Conservation (phyloP, 2,888 invertebrate genomes). For the Lepidocyrtoides sp. region DNA sequence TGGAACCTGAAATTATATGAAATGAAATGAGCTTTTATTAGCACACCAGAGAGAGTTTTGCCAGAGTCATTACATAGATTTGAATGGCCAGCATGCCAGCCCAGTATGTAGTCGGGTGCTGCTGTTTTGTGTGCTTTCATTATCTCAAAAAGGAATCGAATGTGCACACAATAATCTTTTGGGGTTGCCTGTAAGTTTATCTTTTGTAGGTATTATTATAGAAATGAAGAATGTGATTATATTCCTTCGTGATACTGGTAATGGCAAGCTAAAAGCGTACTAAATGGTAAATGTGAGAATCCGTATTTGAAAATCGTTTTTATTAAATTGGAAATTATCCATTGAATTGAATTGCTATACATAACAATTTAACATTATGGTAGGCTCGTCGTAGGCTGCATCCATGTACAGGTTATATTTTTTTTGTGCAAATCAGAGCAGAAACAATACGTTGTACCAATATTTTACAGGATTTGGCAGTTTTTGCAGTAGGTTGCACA, state of each 20-base stretch:
- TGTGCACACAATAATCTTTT: not conserved
- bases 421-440: too few species aligned
- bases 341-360: too few species aligned
- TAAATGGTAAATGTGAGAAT: not conserved
- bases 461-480: too few species aligned
- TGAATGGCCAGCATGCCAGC: not conserved
- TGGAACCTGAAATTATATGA: not conserved
- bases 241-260: not conserved
- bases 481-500: too few species aligned
- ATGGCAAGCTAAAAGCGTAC: not conserved
- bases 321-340: not conserved
- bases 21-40: conserved; percentile 15
- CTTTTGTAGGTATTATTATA: not conserved
- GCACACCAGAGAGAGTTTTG: too few species aligned
- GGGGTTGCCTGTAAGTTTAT: not conserved
- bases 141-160: not conserved
- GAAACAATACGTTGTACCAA: too few species aligned
- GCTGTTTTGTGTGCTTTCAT: not conserved
- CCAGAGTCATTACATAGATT: not conserved
- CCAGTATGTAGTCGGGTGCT: not conserved
- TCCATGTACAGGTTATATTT: too few species aligned
- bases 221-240: not conserved
- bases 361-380: too few species aligned
- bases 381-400: too few species aligned
- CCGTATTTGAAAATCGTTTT: not conserved